These are phyloP conservation scores for Zaprionus obscuricornis DNA, from an alignment of 2,888 invertebrate genomes.

Conservation along the genomic window DNA sequence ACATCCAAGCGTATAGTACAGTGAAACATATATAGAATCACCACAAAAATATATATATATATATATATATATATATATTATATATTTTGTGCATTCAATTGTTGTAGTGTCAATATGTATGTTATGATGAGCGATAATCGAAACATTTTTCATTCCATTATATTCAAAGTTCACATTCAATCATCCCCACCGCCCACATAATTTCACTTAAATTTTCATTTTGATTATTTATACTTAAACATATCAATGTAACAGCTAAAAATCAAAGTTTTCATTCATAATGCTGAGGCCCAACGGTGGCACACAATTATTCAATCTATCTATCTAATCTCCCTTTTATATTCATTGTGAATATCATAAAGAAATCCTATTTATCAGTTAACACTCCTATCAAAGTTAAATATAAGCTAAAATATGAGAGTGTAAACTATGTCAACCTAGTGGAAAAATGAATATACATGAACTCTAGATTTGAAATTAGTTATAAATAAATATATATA, in stretches of 20 bases:
- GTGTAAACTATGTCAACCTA: slow-evolving; percentile 48
- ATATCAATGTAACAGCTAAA: slow-evolving; percentile 54
- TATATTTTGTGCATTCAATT: slow-evolving; percentile 33
- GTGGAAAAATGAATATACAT: slow-evolving; percentile 33
- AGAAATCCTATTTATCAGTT: slow-evolving; percentile 29
- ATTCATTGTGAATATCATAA: slow-evolving; percentile 56
- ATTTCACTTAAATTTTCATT: not conserved
- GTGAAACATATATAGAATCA: too few species aligned
- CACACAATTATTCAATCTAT: slow-evolving; percentile 7
- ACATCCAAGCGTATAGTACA: too few species aligned
- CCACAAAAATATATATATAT: too few species aligned
- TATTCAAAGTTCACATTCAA: slow-evolving; percentile 12
- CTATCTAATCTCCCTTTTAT: slow-evolving; percentile 8
- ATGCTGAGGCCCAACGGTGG: slow-evolving; percentile 25
- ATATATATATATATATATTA: slow-evolving; percentile 10
- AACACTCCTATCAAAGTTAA: slow-evolving; percentile 28
- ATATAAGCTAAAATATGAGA: slow-evolving; percentile 29
- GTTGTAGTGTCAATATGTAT: slow-evolving; percentile 20
- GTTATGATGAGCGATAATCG: slow-evolving; percentile 8
- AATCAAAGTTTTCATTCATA: slow-evolving; percentile 43
- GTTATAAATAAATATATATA: slow-evolving; percentile 29
- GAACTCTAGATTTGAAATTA: slow-evolving; percentile 18
- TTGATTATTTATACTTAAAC: slow-evolving; percentile 44
- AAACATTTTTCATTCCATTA: slow-evolving; percentile 37
- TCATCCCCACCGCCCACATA: too few species aligned